These are phyloP conservation scores for Pomatostomus ruficeps DNA, from an alignment of 2,113 vertebrate genomes.

Conservation along the genomic window DNA sequence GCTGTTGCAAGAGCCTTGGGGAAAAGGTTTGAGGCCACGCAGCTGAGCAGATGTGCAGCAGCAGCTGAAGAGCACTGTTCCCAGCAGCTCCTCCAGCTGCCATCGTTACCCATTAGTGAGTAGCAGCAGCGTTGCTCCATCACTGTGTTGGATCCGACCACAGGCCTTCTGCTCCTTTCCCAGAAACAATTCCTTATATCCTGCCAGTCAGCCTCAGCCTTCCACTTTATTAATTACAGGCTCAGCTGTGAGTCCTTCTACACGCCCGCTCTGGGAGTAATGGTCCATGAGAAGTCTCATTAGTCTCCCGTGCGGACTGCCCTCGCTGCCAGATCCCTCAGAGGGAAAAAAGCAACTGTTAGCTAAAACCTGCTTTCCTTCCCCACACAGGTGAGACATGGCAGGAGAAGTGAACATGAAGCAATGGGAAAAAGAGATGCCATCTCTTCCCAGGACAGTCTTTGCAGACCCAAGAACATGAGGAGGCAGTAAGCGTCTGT, in stretches of 20 bases:
- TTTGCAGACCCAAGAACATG: background rate
- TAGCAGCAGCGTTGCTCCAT: background rate
- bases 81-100: background rate
- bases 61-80: background rate
- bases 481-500: background rate
- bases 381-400: background rate
- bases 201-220: background rate
- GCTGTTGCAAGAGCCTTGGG: background rate
- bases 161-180: background rate
- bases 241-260: background rate
- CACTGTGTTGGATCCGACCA: background rate
- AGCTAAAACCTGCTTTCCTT: background rate
- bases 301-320: background rate
- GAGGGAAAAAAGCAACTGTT: background rate
- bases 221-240: slow-evolving; percentile 15
- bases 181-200: background rate
- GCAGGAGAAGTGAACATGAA: background rate
- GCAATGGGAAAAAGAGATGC: background rate
- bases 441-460: background rate
- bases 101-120: background rate
- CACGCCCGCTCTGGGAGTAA: background rate
- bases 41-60: background rate
- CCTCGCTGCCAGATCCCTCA: background rate
- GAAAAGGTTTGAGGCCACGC: background rate
- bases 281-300: background rate